phyloP scores from a whole-genome alignment of 2,113 vertebrate genomes.

The Notothenia rossii region DNA sequence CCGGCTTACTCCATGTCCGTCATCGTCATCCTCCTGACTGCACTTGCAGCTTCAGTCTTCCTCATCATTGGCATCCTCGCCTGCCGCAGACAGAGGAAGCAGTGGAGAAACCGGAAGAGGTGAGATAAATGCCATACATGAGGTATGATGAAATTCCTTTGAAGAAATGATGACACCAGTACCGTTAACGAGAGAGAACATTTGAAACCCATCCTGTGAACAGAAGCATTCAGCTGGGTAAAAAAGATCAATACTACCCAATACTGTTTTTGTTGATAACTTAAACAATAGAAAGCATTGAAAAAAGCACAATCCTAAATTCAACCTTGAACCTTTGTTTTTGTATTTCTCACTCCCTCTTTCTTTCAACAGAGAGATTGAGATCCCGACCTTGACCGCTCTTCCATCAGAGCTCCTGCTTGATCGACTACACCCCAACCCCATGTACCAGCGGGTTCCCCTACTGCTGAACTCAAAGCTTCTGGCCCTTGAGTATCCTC shows the following conservation, averaged over 20 bases:
- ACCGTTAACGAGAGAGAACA: no score
- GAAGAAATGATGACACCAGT: neutral
- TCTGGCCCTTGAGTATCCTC: constrained; percentile 95
- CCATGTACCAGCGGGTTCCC: constrained; percentile 98
- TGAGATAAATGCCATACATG: constrained; percentile 52
- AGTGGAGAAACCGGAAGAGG: constrained; percentile 92
- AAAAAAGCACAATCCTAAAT: neutral
- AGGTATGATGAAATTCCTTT: neutral
- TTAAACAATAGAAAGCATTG: neutral
- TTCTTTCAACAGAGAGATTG: constrained; percentile 71
- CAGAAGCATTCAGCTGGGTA: no score
- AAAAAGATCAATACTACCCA: no score
- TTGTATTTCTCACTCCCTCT: neutral
- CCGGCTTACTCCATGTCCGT: constrained; percentile 93
- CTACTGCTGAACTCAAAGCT: constrained; percentile 96
- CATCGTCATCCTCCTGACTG: constrained; percentile 89
- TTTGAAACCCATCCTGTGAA: no score
- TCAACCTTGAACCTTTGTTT: neutral
- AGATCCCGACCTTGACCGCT: constrained; percentile 89
- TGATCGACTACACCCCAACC: constrained; percentile 96
- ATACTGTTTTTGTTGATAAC: neutral
- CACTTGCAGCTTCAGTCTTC: constrained; percentile 85
- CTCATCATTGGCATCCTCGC: constrained; percentile 83
- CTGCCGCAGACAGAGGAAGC: constrained; percentile 88
- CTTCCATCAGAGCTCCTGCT: constrained; percentile 95